These are phyloP conservation scores for Caenorhabditis inopinata DNA, from an alignment of 1,140 invertebrate species.

Conservation along the genomic window DNA sequence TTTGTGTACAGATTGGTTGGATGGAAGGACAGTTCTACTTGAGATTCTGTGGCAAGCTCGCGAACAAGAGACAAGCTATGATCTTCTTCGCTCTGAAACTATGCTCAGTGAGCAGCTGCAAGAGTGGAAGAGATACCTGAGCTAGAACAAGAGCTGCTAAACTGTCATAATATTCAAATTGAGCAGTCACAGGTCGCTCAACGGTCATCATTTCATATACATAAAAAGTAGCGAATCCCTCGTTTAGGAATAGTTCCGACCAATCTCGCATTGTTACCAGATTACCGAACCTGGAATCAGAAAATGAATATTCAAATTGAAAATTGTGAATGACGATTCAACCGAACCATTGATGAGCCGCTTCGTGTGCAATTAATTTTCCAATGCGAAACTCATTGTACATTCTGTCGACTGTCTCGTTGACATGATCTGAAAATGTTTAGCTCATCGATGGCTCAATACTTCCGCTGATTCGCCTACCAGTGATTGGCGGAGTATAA, in stretches of 20 bases:
- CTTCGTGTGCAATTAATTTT: conserved; percentile 63
- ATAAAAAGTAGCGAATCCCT: conserved; percentile 69
- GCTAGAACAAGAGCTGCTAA: conserved; percentile 49
- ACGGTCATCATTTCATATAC: conserved; percentile 62
- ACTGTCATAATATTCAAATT: conserved; percentile 55
- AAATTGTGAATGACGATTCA: neutral
- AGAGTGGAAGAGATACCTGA: conserved; percentile 37
- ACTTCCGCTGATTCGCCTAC: conserved; percentile 32
- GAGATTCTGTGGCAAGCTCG: conserved; percentile 37
- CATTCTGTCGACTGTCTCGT: conserved; percentile 58
- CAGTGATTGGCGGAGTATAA: neutral
- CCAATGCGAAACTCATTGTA: conserved; percentile 60
- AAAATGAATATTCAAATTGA: no score
- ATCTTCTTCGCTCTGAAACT: conserved; percentile 39
- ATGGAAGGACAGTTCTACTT: conserved; percentile 58
- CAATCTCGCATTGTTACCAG: conserved; percentile 70
- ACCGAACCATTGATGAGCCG: conserved; percentile 42
- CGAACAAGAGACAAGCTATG: conserved; percentile 44
- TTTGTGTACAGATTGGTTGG: conserved; percentile 60
- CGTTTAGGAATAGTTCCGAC: conserved; percentile 70
- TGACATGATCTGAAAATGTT: conserved; percentile 38
- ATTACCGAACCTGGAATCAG: conserved; percentile 70
- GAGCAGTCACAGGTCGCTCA: conserved; percentile 57
- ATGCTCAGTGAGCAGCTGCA: no score
- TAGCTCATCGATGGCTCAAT: neutral